Evolutionary conservation across 2,797 vertebrate genomes (phyloP).

Genomic region (Columba guinea): DNA sequence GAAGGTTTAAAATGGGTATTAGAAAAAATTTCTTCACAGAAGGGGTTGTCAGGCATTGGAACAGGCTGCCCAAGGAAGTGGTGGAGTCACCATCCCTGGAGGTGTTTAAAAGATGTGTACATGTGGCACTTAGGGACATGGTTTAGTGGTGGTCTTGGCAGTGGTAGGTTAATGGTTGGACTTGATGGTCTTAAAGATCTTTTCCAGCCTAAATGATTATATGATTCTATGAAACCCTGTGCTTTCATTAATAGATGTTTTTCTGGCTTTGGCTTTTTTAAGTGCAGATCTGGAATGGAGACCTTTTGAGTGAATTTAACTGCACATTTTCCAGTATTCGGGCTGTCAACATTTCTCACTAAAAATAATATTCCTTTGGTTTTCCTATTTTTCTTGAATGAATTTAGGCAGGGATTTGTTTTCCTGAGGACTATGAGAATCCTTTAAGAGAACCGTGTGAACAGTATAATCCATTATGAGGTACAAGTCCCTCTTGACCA

Average conservation of each 20-base stretch:
- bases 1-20: too few relatives aligned
- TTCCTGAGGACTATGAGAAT: not conserved
- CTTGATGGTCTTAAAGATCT: too few relatives aligned
- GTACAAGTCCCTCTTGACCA: not conserved
- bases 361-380: not conserved
- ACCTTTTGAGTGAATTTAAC: not conserved
- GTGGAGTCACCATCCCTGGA: too few relatives aligned
- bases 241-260: not conserved
- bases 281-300: not conserved
- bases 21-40: too few relatives aligned
- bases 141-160: too few relatives aligned
- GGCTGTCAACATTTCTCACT: not conserved
- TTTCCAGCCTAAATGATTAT: too few relatives aligned
- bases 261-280: not conserved
- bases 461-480: not conserved
- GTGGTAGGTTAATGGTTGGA: too few relatives aligned
- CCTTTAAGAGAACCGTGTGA: not conserved
- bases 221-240: not conserved
- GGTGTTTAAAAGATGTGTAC: too few relatives aligned
- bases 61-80: too few relatives aligned
- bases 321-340: fast-evolving
- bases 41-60: too few relatives aligned
- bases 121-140: too few relatives aligned
- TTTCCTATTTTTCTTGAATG: not conserved
- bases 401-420: not conserved